These are phyloP conservation scores for Odontomyia ornata DNA, from an alignment of 2,888 invertebrate species.

Conservation along the genomic window DNA sequence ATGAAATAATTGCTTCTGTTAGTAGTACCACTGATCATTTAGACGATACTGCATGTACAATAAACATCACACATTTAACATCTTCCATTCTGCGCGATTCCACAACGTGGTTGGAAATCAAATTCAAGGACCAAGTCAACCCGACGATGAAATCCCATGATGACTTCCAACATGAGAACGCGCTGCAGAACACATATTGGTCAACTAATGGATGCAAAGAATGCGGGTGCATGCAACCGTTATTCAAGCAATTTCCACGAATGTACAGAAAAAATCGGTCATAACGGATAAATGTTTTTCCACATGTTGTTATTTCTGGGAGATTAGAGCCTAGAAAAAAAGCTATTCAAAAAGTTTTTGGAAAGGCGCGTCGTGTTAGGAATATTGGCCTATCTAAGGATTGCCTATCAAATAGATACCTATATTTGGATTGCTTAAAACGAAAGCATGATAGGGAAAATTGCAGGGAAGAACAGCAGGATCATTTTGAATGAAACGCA, in stretches of 20 bases:
- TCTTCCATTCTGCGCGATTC: no score
- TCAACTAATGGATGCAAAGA: background rate
- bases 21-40: background rate
- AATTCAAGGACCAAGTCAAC: no score
- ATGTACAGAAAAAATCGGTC: background rate
- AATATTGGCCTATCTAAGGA: conserved; percentile 5
- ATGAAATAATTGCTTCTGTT: background rate
- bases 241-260: background rate
- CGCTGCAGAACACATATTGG: background rate
- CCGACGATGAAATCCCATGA: no score
- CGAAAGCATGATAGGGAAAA: no score
- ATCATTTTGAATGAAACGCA: background rate
- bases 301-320: no score
- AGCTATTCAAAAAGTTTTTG: conserved; percentile 2
- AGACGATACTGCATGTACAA: background rate
- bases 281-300: no score
- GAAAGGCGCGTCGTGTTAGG: background rate
- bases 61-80: no score
- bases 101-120: no score
- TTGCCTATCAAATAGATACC: background rate
- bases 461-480: no score
- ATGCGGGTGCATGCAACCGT: background rate
- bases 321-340: no score
- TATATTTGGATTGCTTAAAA: no score
- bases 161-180: no score